Conservation (phyloP, 2,888 invertebrate species). For the Drosophila robusta region DNA sequence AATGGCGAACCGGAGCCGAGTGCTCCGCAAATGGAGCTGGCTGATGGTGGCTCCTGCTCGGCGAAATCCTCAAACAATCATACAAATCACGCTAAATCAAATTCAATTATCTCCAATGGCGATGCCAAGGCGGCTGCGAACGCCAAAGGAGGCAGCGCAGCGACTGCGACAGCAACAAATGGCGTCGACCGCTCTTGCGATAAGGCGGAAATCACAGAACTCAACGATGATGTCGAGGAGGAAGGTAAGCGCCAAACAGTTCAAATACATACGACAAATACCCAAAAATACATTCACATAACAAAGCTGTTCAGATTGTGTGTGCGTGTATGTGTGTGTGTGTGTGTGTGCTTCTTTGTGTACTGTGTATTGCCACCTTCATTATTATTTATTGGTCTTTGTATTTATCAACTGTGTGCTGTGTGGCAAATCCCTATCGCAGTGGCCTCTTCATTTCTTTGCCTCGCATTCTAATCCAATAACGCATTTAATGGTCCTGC, state of each 20-base stretch:
- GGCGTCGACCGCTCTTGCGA: slow-evolving; percentile 69
- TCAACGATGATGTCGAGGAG: slow-evolving; percentile 78
- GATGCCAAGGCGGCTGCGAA: slow-evolving; percentile 69
- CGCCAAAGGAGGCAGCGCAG: slow-evolving; percentile 22
- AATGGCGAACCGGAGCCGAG: slow-evolving; percentile 64
- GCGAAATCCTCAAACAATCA: slow-evolving; percentile 67
- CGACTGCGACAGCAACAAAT: slow-evolving; percentile 58
- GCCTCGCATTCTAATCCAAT: slow-evolving; percentile 39
- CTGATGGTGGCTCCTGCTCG: slow-evolving; percentile 45
- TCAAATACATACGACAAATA: slow-evolving; percentile 18
- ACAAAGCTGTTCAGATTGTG: slow-evolving; percentile 27
- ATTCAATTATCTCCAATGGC: slow-evolving; percentile 82
- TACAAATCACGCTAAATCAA: slow-evolving; percentile 82
- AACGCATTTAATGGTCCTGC: slow-evolving; percentile 71
- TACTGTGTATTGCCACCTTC: slow-evolving; percentile 36
- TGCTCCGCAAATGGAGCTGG: slow-evolving; percentile 66
- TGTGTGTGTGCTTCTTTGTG: slow-evolving; percentile 16
- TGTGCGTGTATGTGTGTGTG: slow-evolving; percentile 10
- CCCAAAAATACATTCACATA: slow-evolving; percentile 46
- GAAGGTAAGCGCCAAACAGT: slow-evolving; percentile 72
- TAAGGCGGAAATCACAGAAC: slow-evolving; percentile 80
- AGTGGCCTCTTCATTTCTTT: slow-evolving; percentile 8
- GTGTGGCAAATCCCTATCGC: slow-evolving; percentile 36
- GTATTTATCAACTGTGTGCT: slow-evolving; percentile 31
- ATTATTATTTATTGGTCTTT: slow-evolving; percentile 65